Evolutionary conservation across 2,113 vertebrate species (phyloP).

Genomic region (Erythrocercus mccallii): DNA sequence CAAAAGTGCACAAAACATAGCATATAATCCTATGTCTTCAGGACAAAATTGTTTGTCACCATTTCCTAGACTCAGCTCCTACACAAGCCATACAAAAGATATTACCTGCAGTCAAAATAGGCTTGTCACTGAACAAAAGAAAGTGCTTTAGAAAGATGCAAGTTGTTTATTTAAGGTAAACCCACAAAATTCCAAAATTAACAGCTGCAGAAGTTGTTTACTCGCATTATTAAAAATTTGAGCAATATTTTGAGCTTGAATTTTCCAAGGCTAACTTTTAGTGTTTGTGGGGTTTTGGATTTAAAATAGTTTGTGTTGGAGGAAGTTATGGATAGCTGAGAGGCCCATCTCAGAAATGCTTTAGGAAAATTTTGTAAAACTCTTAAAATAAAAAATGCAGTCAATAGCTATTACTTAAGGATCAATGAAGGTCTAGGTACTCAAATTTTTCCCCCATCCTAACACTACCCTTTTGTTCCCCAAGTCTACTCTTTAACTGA

Average conservation of each 20-base stretch:
- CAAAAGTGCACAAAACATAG: not conserved
- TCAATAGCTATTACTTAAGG: not conserved
- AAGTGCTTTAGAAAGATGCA: not conserved
- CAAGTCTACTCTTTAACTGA: not conserved
- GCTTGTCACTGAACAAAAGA: not conserved
- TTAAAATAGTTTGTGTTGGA: not conserved
- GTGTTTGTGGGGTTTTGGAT: not conserved
- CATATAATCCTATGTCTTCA: not conserved
- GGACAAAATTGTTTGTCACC: not conserved
- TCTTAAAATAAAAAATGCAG: not conserved
- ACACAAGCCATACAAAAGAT: not conserved
- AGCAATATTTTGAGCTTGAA: not conserved
- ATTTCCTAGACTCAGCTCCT: not conserved
- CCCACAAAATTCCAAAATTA: not conserved
- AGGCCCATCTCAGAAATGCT: not conserved
- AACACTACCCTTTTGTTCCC: not conserved
- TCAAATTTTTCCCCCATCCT: not conserved
- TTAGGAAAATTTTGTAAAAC: not conserved
- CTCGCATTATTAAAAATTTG: not conserved
- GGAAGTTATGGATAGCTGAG: not conserved
- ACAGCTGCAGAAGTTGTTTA: not conserved
- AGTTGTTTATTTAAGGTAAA: not conserved
- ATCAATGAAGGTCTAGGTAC: not conserved
- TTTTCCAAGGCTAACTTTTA: not conserved
- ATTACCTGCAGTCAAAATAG: not conserved